A percentile compares a stretch with the other conserved stretches of the same genome.
Evolutionary conservation across 2,113 vertebrate species (phyloP).

Genomic region (Nannospalax galili): DNA sequence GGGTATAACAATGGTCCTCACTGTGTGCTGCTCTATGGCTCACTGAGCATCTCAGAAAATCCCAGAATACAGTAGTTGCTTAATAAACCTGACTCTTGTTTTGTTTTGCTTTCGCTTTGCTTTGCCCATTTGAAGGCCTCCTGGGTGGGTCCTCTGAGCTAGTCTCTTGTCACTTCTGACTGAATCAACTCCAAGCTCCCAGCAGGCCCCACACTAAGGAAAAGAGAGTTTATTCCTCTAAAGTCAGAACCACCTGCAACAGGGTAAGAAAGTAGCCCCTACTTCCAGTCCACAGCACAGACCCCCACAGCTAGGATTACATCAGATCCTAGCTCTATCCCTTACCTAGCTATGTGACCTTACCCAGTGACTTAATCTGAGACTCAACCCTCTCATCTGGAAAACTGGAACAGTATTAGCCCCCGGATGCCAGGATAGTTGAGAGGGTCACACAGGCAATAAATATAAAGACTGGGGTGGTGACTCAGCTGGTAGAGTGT

Average conservation of each 20-base stretch:
- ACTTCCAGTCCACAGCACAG: background rate
- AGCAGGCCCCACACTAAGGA: background rate
- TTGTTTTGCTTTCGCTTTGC: background rate
- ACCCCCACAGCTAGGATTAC: background rate
- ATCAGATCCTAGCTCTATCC: background rate
- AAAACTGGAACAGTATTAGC: background rate
- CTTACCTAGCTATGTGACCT: background rate
- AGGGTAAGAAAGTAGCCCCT: background rate
- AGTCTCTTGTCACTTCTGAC: background rate
- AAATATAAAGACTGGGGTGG: background rate
- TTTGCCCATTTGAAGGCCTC: background rate
- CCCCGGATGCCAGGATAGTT: background rate
- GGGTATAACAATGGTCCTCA: background rate
- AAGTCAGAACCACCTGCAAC: background rate
- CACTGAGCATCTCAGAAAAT: background rate
- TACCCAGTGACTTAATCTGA: background rate
- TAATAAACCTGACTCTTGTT: background rate
- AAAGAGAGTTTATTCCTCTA: background rate
- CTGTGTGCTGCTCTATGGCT: no score
- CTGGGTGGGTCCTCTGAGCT: background rate
- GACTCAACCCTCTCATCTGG: background rate
- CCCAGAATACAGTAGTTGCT: background rate
- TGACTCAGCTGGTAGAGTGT: background rate
- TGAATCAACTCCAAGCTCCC: no score
- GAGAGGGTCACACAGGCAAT: background rate